Base-by-base conservation (phyloP, 2,888 invertebrate species). In the Heliconius erato region DNA sequence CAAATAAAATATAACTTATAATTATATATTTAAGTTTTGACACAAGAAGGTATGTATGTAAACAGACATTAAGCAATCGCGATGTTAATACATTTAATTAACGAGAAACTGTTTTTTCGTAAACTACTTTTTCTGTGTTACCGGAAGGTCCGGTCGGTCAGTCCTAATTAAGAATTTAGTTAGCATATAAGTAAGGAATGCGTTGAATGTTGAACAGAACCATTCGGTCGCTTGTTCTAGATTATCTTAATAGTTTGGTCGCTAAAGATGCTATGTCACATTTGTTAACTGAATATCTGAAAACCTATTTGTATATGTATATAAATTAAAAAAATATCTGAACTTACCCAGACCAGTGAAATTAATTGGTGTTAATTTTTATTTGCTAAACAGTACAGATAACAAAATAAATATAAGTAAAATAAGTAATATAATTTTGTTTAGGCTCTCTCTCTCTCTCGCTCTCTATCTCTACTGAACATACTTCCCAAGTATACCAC, bases 81-180 rank as follows among this genome's bases (percentile, higher is more conserved):
- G 5, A 28, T 28, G 12, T 67, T 28, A 16, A 14, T 26, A 16
- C 19, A 35, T 59, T 63, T 35, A 76, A 40, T 35, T 74, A 49
- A 11, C 14, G 16, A n/a, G 19, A 59, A 74, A 74, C 12, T 59
- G 23, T 54, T 74, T 49, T 54, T 59, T 23, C 23, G 32, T 35
- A 7, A n/a, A 63, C 76, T 40, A 76, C 63, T 63, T 63, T 32
- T 76, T 76, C 35, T 76, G 63, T 63, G n/a, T 9, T 40, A 63
- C 76, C 35, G 76, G 76, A 63, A 76, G 76, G 76, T 63, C 63
- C n/a, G n/a, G n/a, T n/a, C n/a, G 76, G 76, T 9, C 76, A 63
- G 76, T 76, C 35, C 35, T 63, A 59, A 63, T 76, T 59, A 63
- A 76, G 35, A 76, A n/a, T 35, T 76, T 63, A 23, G n/a, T 59